Percentiles rank a stretch among this genome's conserved stretches.
phyloP scores from a whole-genome alignment of 2,113 vertebrate genomes.

The Ahaetulla prasina region DNA sequence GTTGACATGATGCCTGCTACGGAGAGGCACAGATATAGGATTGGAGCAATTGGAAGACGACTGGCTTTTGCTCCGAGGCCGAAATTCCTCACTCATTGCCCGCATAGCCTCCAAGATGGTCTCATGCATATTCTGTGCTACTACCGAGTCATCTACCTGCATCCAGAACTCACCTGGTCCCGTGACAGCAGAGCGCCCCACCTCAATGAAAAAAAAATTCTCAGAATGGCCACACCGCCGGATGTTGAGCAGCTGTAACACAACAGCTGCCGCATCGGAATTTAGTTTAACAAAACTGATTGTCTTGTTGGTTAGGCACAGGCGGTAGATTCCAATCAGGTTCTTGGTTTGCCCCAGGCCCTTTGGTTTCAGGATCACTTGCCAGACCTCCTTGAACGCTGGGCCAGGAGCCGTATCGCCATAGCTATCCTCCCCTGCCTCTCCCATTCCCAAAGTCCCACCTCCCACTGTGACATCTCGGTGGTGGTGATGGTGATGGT shows the following conservation, averaged over 20 bases:
- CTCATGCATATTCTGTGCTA: constrained; percentile 90
- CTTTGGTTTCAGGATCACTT: constrained; percentile 88
- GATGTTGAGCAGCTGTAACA: constrained; percentile 89
- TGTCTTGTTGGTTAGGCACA: constrained; percentile 87
- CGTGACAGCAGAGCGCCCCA: constrained; percentile 82
- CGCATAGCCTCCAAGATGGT: constrained; percentile 89
- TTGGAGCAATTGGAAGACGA: constrained; percentile 87
- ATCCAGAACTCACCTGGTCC: constrained; percentile 90
- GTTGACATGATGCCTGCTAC: constrained; percentile 80
- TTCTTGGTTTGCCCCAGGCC: constrained; percentile 88
- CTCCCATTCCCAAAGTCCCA: constrained; percentile 55
- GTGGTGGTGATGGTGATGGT: constrained; percentile 62
- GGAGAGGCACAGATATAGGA: constrained; percentile 84
- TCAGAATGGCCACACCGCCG: constrained; percentile 86
- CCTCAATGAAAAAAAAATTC: constrained; percentile 90
- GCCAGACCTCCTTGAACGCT: constrained; percentile 89
- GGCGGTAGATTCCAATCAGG: constrained; percentile 86
- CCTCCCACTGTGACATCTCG: constrained; percentile 59
- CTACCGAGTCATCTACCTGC: constrained; percentile 88
- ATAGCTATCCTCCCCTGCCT: constrained; percentile 74
- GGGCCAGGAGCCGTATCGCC: constrained; percentile 78
- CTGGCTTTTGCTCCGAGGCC: constrained; percentile 88
- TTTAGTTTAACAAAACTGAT: constrained; percentile 90
- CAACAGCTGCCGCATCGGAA: constrained; percentile 83
- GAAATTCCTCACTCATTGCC: constrained; percentile 88